phyloP scores from a whole-genome alignment of 2,797 vertebrate genomes.

The Eremophila alpestris region DNA sequence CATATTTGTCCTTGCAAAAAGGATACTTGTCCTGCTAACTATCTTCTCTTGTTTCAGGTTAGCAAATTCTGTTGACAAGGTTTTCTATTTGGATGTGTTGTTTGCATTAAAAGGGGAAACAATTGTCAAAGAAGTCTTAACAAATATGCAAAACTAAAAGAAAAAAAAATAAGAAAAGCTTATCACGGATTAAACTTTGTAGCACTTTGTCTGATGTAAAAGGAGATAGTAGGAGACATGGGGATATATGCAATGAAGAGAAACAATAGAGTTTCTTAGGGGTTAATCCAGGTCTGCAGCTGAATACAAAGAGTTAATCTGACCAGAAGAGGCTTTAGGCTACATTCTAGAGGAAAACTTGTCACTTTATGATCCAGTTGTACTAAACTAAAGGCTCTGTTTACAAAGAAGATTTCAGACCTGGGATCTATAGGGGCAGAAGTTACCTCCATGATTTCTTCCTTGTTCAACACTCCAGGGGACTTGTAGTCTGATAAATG shows the following conservation, averaged over 20 bases:
- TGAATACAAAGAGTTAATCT: constrained; percentile 78
- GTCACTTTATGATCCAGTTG: constrained; percentile 79
- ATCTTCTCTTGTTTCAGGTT: constrained; percentile 18
- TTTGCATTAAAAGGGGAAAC: constrained; percentile 73
- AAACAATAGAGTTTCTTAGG: constrained; percentile 73
- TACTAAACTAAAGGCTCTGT: constrained; percentile 72
- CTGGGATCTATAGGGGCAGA: constrained; percentile 71
- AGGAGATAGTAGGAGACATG: constrained; percentile 74
- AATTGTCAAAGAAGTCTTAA: constrained; percentile 64
- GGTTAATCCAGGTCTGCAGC: constrained; percentile 76
- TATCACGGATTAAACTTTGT: constrained; percentile 68
- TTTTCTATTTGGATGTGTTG: constrained; percentile 71
- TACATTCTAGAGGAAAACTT: constrained; percentile 73
- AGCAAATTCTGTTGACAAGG: constrained; percentile 58
- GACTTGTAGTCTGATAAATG: constrained; percentile 64
- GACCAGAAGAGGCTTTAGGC: constrained; percentile 58
- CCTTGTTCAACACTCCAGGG: constrained; percentile 67
- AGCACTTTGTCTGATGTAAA: constrained; percentile 70
- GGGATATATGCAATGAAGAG: constrained; percentile 77
- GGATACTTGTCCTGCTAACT: background rate
- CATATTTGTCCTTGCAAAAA: background rate
- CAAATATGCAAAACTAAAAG: constrained; percentile 48
- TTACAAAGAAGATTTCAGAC: constrained; percentile 76
- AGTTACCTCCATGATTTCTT: constrained; percentile 67
- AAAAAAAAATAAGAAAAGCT: constrained; percentile 66